Percentiles rank a stretch among this genome's conserved stretches.
These are phyloP conservation scores for Zosterops lateralis DNA, from an alignment of 2,113 vertebrate genomes.

Conservation along the genomic window DNA sequence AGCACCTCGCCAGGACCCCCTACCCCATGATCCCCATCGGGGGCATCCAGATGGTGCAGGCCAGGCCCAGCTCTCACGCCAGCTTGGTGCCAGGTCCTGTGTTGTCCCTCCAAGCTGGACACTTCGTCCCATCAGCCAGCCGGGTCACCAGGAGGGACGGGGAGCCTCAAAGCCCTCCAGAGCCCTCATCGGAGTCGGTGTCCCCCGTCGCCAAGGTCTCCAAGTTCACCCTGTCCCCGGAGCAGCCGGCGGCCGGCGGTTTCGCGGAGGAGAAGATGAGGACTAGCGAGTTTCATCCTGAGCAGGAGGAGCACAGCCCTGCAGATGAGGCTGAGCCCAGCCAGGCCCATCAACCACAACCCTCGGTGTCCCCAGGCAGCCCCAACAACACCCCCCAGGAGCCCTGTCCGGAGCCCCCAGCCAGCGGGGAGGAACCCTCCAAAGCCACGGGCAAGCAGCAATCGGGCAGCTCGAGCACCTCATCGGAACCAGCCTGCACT, in stretches of 20 bases:
- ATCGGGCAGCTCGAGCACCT: constrained; percentile 79
- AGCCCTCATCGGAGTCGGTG: constrained; percentile 31
- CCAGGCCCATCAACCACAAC: neutral
- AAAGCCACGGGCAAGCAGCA: constrained; percentile 70
- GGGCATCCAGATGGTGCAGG: constrained; percentile 97
- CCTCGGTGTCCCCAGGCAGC: constrained; percentile 3
- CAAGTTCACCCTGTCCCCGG: constrained; percentile 61
- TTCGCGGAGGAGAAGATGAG: constrained; percentile 58
- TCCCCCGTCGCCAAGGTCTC: constrained; percentile 71
- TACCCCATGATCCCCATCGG: constrained; percentile 96
- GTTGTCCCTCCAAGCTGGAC: constrained; percentile 65
- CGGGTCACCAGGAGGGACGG: constrained; percentile 53
- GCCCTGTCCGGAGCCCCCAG: constrained; percentile 60
- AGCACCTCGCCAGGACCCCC: constrained; percentile 82
- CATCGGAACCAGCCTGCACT: constrained; percentile 69
- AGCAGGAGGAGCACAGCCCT: constrained; percentile 71
- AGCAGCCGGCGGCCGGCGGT: constrained; percentile 26
- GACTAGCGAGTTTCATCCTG: constrained; percentile 65
- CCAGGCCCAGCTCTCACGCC: constrained; percentile 82
- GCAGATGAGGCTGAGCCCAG: constrained; percentile 61
- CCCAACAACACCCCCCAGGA: constrained; percentile 28
- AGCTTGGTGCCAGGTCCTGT: constrained; percentile 70
- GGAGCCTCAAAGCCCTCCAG: neutral
- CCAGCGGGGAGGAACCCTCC: constrained; percentile 35
- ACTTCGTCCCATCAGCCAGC: neutral